phyloP scores from a whole-genome alignment of 2,797 vertebrate species.

The Oreortyx pictus region DNA sequence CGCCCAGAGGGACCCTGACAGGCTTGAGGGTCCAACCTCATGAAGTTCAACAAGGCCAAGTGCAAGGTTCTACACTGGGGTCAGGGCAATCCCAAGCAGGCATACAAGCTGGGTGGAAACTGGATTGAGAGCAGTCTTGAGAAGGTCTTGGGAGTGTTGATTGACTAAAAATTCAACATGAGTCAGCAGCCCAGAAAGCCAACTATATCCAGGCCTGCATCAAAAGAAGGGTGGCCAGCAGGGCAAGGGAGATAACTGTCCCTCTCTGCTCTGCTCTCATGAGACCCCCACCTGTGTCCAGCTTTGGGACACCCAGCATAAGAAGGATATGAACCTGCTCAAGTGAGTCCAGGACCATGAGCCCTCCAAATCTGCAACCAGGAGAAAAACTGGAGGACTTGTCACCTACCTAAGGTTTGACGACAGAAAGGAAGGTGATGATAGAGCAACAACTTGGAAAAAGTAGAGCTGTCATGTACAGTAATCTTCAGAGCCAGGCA shows the following conservation, averaged over 20 bases:
- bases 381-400: neutral
- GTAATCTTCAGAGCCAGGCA: neutral
- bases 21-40: neutral
- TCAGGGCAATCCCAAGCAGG: neutral
- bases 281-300: neutral
- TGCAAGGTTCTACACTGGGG: neutral
- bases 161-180: neutral
- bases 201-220: neutral
- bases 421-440: neutral
- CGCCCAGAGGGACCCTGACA: neutral
- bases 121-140: neutral
- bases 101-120: neutral
- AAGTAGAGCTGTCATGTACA: neutral
- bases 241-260: neutral
- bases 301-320: too few relatives aligned
- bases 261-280: neutral
- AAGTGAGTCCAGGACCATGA: neutral
- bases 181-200: neutral
- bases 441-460: neutral
- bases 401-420: neutral
- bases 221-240: neutral
- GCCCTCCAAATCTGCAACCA: too few relatives aligned
- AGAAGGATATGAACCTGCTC: neutral
- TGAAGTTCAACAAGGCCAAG: neutral
- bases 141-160: neutral